Percentiles rank a stretch among this genome's conserved stretches.
Conservation (phyloP, 2,797 vertebrate species). For the Sebastiscus albofasciatus region DNA sequence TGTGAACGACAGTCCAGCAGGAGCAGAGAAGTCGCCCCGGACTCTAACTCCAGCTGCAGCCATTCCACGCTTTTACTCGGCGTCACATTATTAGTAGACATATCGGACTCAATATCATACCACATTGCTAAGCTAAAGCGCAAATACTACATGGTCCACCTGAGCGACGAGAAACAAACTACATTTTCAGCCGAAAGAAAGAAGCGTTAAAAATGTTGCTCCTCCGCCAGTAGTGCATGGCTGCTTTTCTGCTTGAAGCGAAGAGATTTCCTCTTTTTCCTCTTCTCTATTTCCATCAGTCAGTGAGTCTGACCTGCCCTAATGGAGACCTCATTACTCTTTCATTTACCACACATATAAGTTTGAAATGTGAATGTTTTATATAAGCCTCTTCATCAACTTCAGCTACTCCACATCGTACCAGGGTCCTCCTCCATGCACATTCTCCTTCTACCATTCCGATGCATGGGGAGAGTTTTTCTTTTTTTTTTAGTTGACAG, state of each 20-base stretch:
- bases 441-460: constrained; percentile 69
- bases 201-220: constrained; percentile 39
- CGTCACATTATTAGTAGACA: constrained; percentile 84
- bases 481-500: constrained; percentile 65
- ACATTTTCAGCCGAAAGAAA: constrained; percentile 27
- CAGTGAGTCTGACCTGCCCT: constrained; percentile 27
- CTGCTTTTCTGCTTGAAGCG: constrained; percentile 50
- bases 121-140: background rate
- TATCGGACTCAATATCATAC: constrained; percentile 70
- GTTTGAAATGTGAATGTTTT: background rate
- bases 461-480: constrained; percentile 53
- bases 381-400: constrained; percentile 26
- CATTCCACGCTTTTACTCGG: constrained; percentile 95
- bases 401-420: constrained; percentile 39
- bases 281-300: constrained; percentile 70
- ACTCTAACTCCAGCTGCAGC: constrained; percentile 93
- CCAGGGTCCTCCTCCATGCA: constrained; percentile 47
- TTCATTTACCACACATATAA: background rate
- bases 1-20: constrained; percentile 97
- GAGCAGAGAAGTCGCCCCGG: constrained; percentile 88
- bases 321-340: background rate
- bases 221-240: constrained; percentile 44
- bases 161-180: background rate
- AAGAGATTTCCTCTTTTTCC: constrained; percentile 61
- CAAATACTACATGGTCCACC: constrained; percentile 43